Base-by-base conservation (phyloP, 2,888 invertebrate genomes). In the Cyrtodaria siliqua region DNA sequence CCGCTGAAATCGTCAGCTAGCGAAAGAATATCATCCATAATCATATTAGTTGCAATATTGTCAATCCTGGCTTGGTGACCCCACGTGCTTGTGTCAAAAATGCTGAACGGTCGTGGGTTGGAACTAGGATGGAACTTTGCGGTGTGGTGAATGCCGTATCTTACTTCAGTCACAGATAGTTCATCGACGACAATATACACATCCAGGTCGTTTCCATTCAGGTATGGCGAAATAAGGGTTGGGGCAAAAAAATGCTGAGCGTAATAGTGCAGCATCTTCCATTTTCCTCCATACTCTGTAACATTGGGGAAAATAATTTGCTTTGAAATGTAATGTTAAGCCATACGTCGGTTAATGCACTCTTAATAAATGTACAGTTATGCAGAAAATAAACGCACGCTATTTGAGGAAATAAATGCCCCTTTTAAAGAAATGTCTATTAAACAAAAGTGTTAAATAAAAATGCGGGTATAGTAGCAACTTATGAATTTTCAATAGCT, bases 181-280 rank as follows among this genome's bases (percentile, higher is more conserved):
- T 79, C 74, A 53, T 90, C 89, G 0, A 86, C 40, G 14, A 89
- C 83, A 12, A 90, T 69, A 42, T 77, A 86, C 0, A 90, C 84
- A 20, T 82, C 67, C 20, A 89, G 74, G 1, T 60, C 64, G 12
- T 80, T 73, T 12, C 69, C 78, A 20, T 91, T 86, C 27, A 86
- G 63, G 56, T 87, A 89, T 0, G 92, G 92, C 9, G 93, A 93
- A 8, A 94, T 86, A 23, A 94, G 86, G 1, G 90, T 60, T 2
- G 92, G 92, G 9, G 96, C 95, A 91, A 98, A 97, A 91, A 99
- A 98, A 1, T 96, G 94, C 83, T 94, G 95, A 0, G 97, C 97
- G 93, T 95, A 98, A 92, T 99, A 97, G 89, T 99, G 99, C 1
- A 97, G 93, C 95, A 97, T 95, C 93, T 97, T 97, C 97, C 97